Evolutionary conservation across 2,113 vertebrate genomes (phyloP), one percentile per base, ranked within the genome.

Genomic region (Lepisosteus osseus): DNA sequence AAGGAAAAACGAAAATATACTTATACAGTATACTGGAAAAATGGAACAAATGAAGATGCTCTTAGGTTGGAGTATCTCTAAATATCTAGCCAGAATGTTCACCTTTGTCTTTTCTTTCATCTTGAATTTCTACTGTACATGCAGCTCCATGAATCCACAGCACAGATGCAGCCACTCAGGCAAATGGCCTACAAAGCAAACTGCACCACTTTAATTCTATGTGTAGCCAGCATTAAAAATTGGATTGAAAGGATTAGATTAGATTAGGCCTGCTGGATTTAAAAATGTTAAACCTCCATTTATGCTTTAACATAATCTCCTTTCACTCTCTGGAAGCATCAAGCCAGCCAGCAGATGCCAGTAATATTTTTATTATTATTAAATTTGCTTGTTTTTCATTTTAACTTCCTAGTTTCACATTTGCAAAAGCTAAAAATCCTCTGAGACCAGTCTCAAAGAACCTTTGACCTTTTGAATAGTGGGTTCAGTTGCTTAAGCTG

Each of bases 161-260:
- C 86, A 92, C 95, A 97, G 93, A 94, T 94, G 94, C 90, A 89
- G 83, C 85, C 79, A 88, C 83, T 82, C 89, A 87, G 92, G 87
- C 79, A 90, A 94, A 90, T 89, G 92, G 90, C 93, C 92, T 92
- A 93, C 91, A 93, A 94, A 92, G 84, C 85, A 92, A 90, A 92
- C 93, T 87, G 88, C 90, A 90, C 82, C 87, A 73, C 89, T 92
- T 93, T 95, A 95, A 96, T 94, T 93, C 95, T 84, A 89, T 94
- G 94, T 96, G 92, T 93, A 93, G 92, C 94, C 92, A 93, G 94
- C 96, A 97, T 97, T 95, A 97, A 95, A 96, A 98, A 98, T 97
- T 97, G 96, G 96, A 98, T 98, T 96, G 94, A 90, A 95, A 88
- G 86, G 93, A 97, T 97, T 94, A 95, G 93, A 97, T 98, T 96